A percentile compares a stretch with the other conserved stretches of the same genome.
These are phyloP conservation scores for Neotoxoptera formosana DNA, from an alignment of 1,140 invertebrate genomes.

Conservation along the genomic window DNA sequence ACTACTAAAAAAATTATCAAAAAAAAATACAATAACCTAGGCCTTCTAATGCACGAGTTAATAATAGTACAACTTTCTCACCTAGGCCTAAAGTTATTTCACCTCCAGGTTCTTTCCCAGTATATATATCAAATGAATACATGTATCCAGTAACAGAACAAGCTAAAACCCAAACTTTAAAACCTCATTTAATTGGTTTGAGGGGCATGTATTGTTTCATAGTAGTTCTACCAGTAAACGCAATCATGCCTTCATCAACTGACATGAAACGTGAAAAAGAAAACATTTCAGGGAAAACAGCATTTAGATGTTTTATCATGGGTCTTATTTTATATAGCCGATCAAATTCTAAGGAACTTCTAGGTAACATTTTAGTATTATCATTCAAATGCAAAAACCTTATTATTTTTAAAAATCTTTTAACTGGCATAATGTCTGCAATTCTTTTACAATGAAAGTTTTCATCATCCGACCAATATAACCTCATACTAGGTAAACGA, in stretches of 20 bases:
- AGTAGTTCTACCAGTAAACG: background rate
- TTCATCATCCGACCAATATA: conserved; percentile 59
- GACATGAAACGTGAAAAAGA: background rate
- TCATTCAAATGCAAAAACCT: conserved; percentile 59
- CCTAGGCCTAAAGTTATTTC: background rate
- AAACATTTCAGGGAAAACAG: background rate
- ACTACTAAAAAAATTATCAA: conserved; percentile 14
- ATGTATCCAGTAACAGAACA: background rate
- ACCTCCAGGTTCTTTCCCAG: background rate
- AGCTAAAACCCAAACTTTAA: background rate
- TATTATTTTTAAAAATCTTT: conserved; percentile 60
- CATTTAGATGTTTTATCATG: background rate
- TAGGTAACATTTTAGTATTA: conserved; percentile 58
- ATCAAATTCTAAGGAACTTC: conserved; percentile 54
- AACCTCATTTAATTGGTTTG: background rate
- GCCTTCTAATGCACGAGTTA: background rate
- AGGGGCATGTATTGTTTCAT: conserved; percentile 4
- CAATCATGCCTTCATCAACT: conserved; percentile 19
- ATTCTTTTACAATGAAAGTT: conserved; percentile 59
- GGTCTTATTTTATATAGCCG: conserved; percentile 51
- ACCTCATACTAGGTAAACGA: conserved; percentile 52
- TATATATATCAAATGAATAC: conserved; percentile 1
- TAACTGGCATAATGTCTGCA: conserved; percentile 59
- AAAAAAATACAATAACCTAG: background rate
- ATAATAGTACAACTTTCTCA: background rate